Evolutionary conservation across 2,888 invertebrate species (phyloP), one percentile per base, ranked within the genome.

Genomic region (Pseudococcus viburni): DNA sequence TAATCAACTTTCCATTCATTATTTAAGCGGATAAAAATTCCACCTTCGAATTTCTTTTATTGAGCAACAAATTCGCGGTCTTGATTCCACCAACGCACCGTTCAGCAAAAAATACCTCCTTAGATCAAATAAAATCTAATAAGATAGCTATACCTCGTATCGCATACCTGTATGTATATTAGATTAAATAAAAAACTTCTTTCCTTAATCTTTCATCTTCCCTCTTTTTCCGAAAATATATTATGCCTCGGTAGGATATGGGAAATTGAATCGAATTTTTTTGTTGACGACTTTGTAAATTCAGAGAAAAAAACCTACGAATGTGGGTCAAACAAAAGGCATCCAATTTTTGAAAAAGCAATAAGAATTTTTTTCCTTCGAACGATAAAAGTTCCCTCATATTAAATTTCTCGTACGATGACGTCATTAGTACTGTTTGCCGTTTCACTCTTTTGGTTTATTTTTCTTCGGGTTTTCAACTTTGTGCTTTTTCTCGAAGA

Each of bases 1-100:
- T 68, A 68, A 68, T 68, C 26, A 68, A 68, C 68, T 68, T 22
- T 68, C 26, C 48, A 26, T 68, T 68, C 68, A 68, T 68, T 26
- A 64, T 64, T 68, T 26, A 68, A 19, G 59, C n/a, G 59, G 17
- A 59, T 59, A 19, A 59, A 59, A 59, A 59, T 59, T 59, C n/a
- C n/a, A 59, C n/a, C n/a, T 59, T 15, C 5, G 12, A 6, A 15
- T n/a, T 19, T 59, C n/a, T n/a, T 59, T 59, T 59, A 59, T 59
- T 59, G n/a, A n/a, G 59, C 59, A 59, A 59, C 59, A 59, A 59
- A 15, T 59, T 59, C 7, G 7, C 3, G 26, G 26, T 33, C 26
- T 33, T 33, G 1, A 33, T 33, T 33, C 3, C 26, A 33, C 26
- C 26, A 33, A 12, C 12, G 12, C 15, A 51, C 4, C 48, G 48